Percentiles rank a stretch among this genome's conserved stretches.
Evolutionary conservation across 2,113 vertebrate genomes (phyloP).

Genomic region (Spea bombifrons): DNA sequence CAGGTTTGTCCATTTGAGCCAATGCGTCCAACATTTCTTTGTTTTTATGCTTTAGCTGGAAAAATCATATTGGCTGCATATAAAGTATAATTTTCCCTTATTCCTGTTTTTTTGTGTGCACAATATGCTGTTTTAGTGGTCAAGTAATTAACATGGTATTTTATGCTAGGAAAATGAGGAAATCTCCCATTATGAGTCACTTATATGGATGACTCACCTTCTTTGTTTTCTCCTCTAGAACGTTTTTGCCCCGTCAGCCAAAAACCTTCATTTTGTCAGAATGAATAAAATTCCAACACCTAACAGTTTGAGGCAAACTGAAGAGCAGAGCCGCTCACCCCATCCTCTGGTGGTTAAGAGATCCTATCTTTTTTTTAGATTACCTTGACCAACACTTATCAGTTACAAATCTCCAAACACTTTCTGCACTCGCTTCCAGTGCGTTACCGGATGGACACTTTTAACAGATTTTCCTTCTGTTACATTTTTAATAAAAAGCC

Average conservation of each 20-base stretch:
- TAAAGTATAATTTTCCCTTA: no score
- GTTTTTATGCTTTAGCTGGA: no score
- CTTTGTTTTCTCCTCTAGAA: not conserved
- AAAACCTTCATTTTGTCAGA: constrained; percentile 22
- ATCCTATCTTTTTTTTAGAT: not conserved
- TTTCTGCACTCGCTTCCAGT: constrained; percentile 23
- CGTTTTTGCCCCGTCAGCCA: constrained; percentile 6
- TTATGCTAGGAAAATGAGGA: not conserved
- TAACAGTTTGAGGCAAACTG: not conserved
- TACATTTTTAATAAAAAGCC: constrained; percentile 48
- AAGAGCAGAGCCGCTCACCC: not conserved
- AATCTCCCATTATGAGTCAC: constrained; percentile 11
- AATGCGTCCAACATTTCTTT: no score
- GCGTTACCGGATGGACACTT: constrained; percentile 42
- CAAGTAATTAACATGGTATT: not conserved
- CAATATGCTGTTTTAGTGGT: not conserved
- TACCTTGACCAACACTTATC: constrained; percentile 20
- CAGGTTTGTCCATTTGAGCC: no score
- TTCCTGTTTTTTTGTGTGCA: not conserved
- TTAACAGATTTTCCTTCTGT: constrained; percentile 44
- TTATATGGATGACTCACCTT: constrained; percentile 1
- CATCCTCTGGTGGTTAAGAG: not conserved
- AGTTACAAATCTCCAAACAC: constrained; percentile 18
- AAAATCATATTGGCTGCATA: no score
- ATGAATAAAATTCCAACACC: constrained; percentile 11